Evolutionary conservation across 2,888 invertebrate genomes (phyloP).

Genomic region (Amphipyra tragopoginis): DNA sequence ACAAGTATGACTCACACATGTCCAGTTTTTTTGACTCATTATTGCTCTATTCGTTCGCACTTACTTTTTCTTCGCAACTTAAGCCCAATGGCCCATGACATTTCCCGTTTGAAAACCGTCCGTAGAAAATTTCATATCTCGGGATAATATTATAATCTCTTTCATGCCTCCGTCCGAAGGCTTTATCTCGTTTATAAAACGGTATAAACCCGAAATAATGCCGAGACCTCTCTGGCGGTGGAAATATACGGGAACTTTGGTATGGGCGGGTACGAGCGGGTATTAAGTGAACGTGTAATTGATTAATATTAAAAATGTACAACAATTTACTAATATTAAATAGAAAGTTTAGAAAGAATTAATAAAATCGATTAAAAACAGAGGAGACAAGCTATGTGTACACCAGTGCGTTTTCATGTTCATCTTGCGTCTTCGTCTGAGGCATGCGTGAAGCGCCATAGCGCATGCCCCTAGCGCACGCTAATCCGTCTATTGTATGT

Average conservation of each 20-base stretch:
- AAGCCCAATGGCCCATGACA: slow-evolving; percentile 47
- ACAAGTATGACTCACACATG: no score
- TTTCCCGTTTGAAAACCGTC: slow-evolving; percentile 47
- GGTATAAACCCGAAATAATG: slow-evolving; percentile 64
- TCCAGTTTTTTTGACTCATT: background rate
- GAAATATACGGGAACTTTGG: slow-evolving; percentile 35
- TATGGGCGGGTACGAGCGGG: background rate
- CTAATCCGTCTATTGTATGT: no score
- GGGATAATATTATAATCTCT: slow-evolving; percentile 59
- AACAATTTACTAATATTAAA: no score
- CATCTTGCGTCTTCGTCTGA: no score
- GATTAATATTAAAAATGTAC: no score
- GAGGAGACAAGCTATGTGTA: no score
- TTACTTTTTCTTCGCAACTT: slow-evolving; percentile 23
- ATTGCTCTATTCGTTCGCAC: background rate
- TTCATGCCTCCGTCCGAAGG: slow-evolving; percentile 50
- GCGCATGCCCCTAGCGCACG: no score
- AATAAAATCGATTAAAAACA: no score
- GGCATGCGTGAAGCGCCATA: no score
- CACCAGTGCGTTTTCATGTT: no score
- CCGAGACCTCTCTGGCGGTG: slow-evolving; percentile 39
- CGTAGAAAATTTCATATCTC: slow-evolving; percentile 47
- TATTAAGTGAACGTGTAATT: no score
- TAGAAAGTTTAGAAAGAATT: no score
- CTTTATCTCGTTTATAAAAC: slow-evolving; percentile 63